Conservation (phyloP, 2,888 invertebrate species). For the Ennomos quercinarius region DNA sequence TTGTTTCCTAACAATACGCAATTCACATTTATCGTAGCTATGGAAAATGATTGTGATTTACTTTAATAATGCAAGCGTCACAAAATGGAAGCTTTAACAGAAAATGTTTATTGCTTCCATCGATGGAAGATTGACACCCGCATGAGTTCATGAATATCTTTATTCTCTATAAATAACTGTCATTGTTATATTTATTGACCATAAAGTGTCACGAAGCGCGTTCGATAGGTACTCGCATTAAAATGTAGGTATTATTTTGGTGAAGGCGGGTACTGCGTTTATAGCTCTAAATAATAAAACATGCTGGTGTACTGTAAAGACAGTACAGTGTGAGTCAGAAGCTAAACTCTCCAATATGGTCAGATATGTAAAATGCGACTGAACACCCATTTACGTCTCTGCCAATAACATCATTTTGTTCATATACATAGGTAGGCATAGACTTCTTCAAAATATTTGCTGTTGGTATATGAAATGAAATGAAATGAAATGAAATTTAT, state of each 20-base stretch:
- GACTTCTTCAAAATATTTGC: too few species aligned
- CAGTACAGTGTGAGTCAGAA: slow-evolving; percentile 40
- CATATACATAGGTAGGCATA: too few species aligned
- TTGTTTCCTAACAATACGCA: slow-evolving; percentile 3
- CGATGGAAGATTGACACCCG: slow-evolving; percentile 58
- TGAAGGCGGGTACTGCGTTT: slow-evolving; percentile 61
- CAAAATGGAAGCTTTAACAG: slow-evolving; percentile 43
- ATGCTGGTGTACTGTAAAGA: slow-evolving; percentile 69
- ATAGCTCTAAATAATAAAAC: slow-evolving; percentile 80
- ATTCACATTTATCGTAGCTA: slow-evolving; percentile 5
- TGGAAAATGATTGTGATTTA: slow-evolving; percentile 26
- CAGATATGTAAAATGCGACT: too few species aligned
- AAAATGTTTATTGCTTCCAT: slow-evolving; percentile 48
- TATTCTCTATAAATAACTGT: slow-evolving; percentile 62
- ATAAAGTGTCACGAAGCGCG: slow-evolving; percentile 65
- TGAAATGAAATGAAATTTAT: too few species aligned
- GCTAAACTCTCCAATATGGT: background rate
- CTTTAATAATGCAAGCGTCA: slow-evolving; percentile 38
- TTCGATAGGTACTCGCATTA: slow-evolving; percentile 63
- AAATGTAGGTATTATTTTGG: slow-evolving; percentile 71
- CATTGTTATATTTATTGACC: slow-evolving; percentile 69
- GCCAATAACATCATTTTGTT: too few species aligned
- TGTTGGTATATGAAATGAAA: too few species aligned
- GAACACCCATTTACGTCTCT: too few species aligned
- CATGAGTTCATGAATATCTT: slow-evolving; percentile 65